A percentile compares a stretch with the other conserved stretches of the same genome.
phyloP scores from a whole-genome alignment of 2,113 vertebrate genomes.

The Trogon melanurus region DNA sequence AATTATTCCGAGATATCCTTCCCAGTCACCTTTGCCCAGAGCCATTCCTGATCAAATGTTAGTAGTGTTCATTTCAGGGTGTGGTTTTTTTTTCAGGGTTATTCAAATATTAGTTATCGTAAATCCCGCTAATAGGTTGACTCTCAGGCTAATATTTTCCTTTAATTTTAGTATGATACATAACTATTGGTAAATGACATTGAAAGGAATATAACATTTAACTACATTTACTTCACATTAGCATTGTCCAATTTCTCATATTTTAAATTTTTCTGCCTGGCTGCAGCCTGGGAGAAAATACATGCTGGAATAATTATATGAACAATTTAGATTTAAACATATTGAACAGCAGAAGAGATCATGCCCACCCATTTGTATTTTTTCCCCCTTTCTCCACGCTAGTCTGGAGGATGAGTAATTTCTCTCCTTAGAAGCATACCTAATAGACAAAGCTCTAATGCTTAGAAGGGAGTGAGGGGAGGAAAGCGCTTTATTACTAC shows the following conservation, averaged over 20 bases:
- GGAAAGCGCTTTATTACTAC: constrained; percentile 69
- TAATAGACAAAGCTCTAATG: constrained; percentile 73
- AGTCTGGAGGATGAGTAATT: constrained; percentile 76
- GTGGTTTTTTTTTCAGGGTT: constrained; percentile 16
- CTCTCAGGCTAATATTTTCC: constrained; percentile 71
- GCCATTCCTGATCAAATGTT: neutral
- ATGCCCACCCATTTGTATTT: constrained; percentile 73
- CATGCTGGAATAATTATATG: constrained; percentile 80
- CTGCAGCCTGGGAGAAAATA: constrained; percentile 78
- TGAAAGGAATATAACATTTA: constrained; percentile 75
- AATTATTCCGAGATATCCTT: constrained; percentile 29
- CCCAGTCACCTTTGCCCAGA: constrained; percentile 50
- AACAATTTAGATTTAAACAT: constrained; percentile 81
- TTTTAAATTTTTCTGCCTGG: constrained; percentile 81
- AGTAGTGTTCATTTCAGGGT: constrained; percentile 18
- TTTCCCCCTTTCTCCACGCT: constrained; percentile 1
- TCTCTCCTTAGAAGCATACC: constrained; percentile 71
- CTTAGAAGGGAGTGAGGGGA: constrained; percentile 52
- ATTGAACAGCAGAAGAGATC: constrained; percentile 75
- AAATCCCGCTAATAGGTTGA: constrained; percentile 52
- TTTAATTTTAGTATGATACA: constrained; percentile 70
- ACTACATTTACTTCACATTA: constrained; percentile 76
- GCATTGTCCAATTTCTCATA: constrained; percentile 78
- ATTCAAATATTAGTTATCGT: constrained; percentile 71
- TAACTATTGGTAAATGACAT: constrained; percentile 71